Evolutionary conservation across 2,797 vertebrate species (phyloP), one percentile per base, ranked within the genome.

Genomic region (Miichthys miiuy): DNA sequence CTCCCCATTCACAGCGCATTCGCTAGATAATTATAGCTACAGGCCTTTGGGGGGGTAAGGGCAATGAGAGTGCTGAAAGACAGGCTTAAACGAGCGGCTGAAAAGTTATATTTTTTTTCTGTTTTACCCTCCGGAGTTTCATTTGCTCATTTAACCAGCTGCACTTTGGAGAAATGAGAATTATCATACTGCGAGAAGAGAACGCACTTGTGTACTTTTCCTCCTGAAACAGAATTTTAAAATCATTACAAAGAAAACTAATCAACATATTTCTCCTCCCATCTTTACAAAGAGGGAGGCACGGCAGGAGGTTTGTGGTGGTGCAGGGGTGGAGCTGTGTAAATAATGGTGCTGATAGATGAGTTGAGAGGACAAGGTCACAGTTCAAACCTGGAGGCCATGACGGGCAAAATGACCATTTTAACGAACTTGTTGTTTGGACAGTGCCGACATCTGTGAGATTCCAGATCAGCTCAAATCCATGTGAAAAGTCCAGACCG

Each of bases 1-100:
- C 62, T 82, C 81, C 68, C 77, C 81, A 87, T 89, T 89, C 88
- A 85, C 68, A 21, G 77, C 2, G 20, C 80, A 78, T 81, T 54
- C 57, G 64, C 75, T 69, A 72, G 82, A 90, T 91, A 92, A 92
- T 89, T 93, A 90, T 88, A 90, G 87, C 91, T 86, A 60, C 66
- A 69, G 77, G 91, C 89, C 72, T 89, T 84, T 46, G 60, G 77
- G 34, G 79, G 79, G 77, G 50, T 71, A 47, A 85, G 88, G 87
- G 81, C 85, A 91, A 72, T 74, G 78, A 66, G 76, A 72, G 83
- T 81, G 89, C 76, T 85, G 88, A 92, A 77, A 92, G 89, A 89
- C 27, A 1, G 42, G 77, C 77, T 84, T 79, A 79, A 82, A 86
- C 55, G 81, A 83, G 63, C 75, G 68, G 48, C 68, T 78, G 69